Conservation (phyloP, 2,113 vertebrate species). For the Coturnix japonica region DNA sequence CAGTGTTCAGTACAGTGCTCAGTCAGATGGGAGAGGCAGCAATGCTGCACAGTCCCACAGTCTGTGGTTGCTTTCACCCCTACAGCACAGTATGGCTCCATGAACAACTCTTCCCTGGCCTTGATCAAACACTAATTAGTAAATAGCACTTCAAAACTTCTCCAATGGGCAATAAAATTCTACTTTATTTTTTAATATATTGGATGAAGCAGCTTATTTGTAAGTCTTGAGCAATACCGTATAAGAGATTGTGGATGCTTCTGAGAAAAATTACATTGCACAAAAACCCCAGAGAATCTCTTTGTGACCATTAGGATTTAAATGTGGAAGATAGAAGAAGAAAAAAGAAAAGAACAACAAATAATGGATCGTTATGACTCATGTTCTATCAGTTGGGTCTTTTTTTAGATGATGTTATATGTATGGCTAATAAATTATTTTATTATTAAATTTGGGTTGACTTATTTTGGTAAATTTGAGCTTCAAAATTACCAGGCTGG, state of each 20-base stretch:
- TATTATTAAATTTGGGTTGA: not conserved
- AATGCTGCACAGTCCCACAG: not conserved
- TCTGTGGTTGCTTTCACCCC: not conserved
- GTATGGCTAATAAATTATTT: constrained; percentile 25
- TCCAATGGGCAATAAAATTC: not conserved
- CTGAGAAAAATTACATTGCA: constrained; percentile 20
- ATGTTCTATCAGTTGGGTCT: constrained; percentile 1
- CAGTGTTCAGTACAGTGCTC: not conserved
- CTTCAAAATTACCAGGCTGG: not conserved
- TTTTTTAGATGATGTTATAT: not conserved
- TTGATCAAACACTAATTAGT: not conserved
- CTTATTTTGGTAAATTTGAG: not conserved
- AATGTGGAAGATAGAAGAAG: constrained; percentile 36
- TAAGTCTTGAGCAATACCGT: not conserved
- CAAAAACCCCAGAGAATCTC: constrained; percentile 39
- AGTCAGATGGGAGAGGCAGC: not conserved
- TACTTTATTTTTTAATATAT: not conserved
- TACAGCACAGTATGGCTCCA: not conserved
- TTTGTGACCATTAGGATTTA: constrained; percentile 51
- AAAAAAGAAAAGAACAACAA: constrained; percentile 31
- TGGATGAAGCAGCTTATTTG: not conserved
- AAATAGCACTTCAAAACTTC: constrained; percentile 20
- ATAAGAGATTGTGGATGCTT: not conserved
- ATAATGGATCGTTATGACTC: constrained; percentile 19
- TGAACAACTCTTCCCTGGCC: not conserved